Evolutionary conservation across 2,888 invertebrate species (phyloP).

Genomic region (Endomychus coccineus): DNA sequence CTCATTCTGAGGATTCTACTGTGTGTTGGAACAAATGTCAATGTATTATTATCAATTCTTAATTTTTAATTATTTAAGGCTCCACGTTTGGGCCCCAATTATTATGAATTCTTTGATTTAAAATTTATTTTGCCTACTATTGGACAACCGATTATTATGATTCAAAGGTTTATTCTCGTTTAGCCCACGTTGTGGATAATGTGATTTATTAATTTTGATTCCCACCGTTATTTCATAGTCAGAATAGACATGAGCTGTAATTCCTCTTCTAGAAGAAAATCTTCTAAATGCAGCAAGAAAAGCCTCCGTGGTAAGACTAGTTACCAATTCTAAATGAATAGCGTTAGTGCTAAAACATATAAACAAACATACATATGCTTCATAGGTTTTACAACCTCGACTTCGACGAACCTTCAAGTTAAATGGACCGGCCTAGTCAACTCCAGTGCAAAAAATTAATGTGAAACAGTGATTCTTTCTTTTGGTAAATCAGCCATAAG

Average conservation of each 20-base stretch:
- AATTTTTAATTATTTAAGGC: too few species aligned
- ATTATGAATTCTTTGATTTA: too few species aligned
- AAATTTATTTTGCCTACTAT: too few species aligned
- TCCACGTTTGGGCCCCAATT: too few species aligned
- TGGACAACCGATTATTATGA: too few species aligned
- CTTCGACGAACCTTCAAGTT: neutral
- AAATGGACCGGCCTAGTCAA: constrained; percentile 7
- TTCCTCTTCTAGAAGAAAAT: neutral
- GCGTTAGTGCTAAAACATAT: constrained; percentile 1
- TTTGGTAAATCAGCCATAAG: neutral
- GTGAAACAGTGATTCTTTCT: neutral
- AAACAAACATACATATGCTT: constrained; percentile 3
- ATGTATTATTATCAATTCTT: too few species aligned
- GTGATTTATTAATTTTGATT: too few species aligned
- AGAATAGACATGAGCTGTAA: neutral
- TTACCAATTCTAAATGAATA: constrained; percentile 2
- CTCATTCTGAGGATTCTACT: too few species aligned
- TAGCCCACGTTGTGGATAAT: too few species aligned
- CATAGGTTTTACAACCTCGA: constrained; percentile 1
- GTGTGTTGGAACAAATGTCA: too few species aligned
- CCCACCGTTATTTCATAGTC: constrained; percentile 6
- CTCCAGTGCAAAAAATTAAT: constrained; percentile 1
- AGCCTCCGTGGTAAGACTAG: neutral
- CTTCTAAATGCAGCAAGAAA: neutral
- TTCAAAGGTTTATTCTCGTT: too few species aligned